Evolutionary conservation across 2,797 vertebrate species (phyloP), one percentile per base, ranked within the genome.

Genomic region (Danio choprae): DNA sequence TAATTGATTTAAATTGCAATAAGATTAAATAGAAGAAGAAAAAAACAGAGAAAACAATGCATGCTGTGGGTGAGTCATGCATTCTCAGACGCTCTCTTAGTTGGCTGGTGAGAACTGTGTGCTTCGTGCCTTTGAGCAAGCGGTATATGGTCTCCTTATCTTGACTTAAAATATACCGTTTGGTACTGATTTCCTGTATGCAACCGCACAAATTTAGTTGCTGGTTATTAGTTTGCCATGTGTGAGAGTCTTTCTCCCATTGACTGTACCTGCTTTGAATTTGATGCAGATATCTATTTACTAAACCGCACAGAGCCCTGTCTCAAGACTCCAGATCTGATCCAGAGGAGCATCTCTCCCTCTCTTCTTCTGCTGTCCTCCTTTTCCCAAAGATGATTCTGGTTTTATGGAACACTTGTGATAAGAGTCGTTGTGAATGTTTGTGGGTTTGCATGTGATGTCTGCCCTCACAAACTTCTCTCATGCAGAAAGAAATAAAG

Each of bases 271-370:
- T 90, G 87, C 86, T 89, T 88, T 86, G 83, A 84, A 91, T 91
- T 90, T 89, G 82, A 87, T 89, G 87, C 79, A 80, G 85, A 82
- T 88, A 86, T 88, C 85, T 55, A 56, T 75, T 88, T 81, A 88
- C 83, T 67, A 89, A 90, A 89, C 88, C 89, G 79, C 90, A 90
- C 84, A 80, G 84, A 81, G 87, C 87, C 81, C 76, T 62, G 56
- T 74, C 38, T 89, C 71, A 82, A 74, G 69, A 72, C 56, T 87
- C 82, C 20, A 48, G 70, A 83, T 81, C 81, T 83, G 83, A 88
- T 84, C 87, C 82, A 69, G 63, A 81, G 84, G 76, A 87, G 88
- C 88, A 91, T 91, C 88, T 89, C 84, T 89, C 81, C 88, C 85
- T 81, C 84, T 81, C 63, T 38, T 53, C 70, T 18, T 46, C 9